Percentiles rank a stretch among this genome's conserved stretches.
Evolutionary conservation across 2,888 invertebrate species (phyloP).

Genomic region (Drosophila atripex): DNA sequence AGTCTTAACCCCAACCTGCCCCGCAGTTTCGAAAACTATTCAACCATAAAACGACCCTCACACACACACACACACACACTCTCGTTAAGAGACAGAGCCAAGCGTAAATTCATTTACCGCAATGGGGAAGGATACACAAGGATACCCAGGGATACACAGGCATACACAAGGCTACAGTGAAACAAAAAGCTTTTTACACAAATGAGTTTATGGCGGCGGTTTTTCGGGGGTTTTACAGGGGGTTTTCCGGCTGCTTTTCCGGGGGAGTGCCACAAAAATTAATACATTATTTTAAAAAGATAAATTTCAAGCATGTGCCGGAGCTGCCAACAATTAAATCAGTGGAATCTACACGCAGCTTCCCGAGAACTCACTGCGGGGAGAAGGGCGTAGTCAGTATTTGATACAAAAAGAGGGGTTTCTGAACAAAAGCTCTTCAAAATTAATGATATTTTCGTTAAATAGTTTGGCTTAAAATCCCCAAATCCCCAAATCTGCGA

Average conservation of each 20-base stretch:
- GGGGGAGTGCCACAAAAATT: conserved; percentile 66
- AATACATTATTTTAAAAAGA: conserved; percentile 78
- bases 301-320: conserved; percentile 65
- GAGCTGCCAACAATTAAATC: conserved; percentile 71
- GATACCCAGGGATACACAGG: no score
- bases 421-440: no score
- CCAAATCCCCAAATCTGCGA: no score
- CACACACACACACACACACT: conserved; percentile 8
- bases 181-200: conserved; percentile 73
- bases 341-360: conserved; percentile 76
- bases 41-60: conserved; percentile 67
- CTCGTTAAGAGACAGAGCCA: conserved; percentile 30
- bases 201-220: conserved; percentile 67
- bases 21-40: conserved; percentile 68
- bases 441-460: no score
- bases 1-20: conserved; percentile 45
- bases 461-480: no score
- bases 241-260: conserved; percentile 1
- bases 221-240: neutral
- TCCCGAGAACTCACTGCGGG: conserved; percentile 8
- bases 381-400: neutral
- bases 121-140: conserved; percentile 37
- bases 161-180: neutral
- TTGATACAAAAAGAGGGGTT: neutral
- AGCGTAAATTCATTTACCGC: conserved; percentile 77